Evolutionary conservation across 2,113 vertebrate genomes (phyloP).

Genomic region (Coreoperca whiteheadi): DNA sequence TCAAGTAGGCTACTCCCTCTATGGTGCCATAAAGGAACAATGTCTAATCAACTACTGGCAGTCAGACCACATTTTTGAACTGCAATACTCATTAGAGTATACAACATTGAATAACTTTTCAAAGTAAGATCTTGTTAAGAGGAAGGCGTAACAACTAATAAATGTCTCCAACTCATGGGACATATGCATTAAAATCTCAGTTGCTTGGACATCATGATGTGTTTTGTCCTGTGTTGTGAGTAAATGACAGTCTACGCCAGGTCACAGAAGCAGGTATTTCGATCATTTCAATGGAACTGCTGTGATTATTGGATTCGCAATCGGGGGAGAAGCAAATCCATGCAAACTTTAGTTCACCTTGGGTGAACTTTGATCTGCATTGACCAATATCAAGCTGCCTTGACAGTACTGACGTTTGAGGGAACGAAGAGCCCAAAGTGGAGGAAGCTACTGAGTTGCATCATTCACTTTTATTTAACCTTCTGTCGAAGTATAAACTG

Average conservation of each 20-base stretch:
- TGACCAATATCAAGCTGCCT: not conserved
- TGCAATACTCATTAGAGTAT: not conserved
- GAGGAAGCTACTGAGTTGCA: too few relatives aligned
- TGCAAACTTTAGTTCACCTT: not conserved
- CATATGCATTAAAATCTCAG: not conserved
- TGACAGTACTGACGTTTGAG: too few relatives aligned
- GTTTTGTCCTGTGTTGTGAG: not conserved
- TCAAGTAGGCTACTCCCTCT: not conserved
- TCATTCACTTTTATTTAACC: too few relatives aligned
- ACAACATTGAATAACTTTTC: not conserved
- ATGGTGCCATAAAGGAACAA: not conserved
- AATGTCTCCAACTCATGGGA: not conserved
- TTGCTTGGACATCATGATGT: not conserved
- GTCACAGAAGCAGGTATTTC: not conserved
- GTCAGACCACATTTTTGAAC: not conserved
- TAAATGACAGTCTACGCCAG: too few relatives aligned
- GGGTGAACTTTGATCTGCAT: not conserved
- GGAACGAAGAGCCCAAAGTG: too few relatives aligned
- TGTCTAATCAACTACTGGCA: not conserved
- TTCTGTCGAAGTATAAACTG: too few relatives aligned
- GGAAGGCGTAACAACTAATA: not conserved
- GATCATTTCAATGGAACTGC: too few relatives aligned
- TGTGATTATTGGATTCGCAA: too few relatives aligned
- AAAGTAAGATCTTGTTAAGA: not conserved
- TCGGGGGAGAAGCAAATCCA: too few relatives aligned